Percentiles rank a stretch among this genome's conserved stretches.
Evolutionary conservation across 37 sponge, comb jelly and placozoan species (phyloP).

Genomic region (Aplysina aerophoba): DNA sequence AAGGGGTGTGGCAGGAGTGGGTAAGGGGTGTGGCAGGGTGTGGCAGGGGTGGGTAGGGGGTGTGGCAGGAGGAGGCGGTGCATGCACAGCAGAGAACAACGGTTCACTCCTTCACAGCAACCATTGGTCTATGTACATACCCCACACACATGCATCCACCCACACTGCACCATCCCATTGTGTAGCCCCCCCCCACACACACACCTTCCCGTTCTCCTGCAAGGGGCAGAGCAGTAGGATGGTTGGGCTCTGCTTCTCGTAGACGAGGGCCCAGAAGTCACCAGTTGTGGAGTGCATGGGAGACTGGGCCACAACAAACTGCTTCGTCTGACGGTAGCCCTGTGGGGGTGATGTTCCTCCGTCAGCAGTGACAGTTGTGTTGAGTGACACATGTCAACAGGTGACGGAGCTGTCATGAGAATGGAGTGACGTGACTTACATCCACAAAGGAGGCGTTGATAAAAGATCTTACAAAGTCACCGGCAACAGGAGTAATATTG

Average conservation of each 20-base stretch:
- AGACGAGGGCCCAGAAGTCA: background rate
- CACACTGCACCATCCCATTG: background rate
- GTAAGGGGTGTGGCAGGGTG: no score
- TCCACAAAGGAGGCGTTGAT: conserved; percentile 6
- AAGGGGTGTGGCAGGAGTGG: no score
- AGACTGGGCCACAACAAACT: conserved; percentile 5
- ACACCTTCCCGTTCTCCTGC: background rate
- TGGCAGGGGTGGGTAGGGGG: no score
- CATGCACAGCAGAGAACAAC: no score
- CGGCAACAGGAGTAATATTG: background rate
- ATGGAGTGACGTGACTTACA: background rate
- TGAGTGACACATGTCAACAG: no score
- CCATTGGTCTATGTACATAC: no score
- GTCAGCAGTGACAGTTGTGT: no score
- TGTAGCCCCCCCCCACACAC: background rate
- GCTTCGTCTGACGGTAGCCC: background rate
- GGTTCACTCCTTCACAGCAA: no score
- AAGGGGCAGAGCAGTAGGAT: background rate
- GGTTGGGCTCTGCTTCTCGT: background rate
- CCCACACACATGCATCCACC: background rate
- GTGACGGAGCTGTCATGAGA: background rate
- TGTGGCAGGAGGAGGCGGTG: no score
- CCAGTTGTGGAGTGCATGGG: background rate
- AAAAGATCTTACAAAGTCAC: background rate
- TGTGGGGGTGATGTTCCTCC: background rate